These are phyloP conservation scores for Rhinogobius similis DNA, from an alignment of 2,113 vertebrate species.

Conservation along the genomic window DNA sequence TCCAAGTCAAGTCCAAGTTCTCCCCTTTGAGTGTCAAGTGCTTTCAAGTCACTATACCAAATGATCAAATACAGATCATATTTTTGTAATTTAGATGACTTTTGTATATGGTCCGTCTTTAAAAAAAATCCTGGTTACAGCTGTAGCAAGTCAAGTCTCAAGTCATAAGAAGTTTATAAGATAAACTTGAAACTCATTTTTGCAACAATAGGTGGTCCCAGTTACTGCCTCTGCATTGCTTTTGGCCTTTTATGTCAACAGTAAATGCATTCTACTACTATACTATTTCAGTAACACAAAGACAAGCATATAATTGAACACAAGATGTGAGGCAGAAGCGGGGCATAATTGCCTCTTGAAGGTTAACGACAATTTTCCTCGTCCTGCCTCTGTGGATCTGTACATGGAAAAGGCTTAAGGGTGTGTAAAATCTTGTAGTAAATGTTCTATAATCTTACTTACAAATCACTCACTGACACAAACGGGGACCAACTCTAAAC, in stretches of 20 bases:
- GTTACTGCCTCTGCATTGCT: background rate
- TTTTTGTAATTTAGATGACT: too few relatives aligned
- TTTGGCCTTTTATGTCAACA: background rate
- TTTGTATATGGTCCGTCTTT: too few relatives aligned
- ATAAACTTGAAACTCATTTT: too few relatives aligned
- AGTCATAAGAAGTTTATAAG: too few relatives aligned
- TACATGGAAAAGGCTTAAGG: constrained; percentile 16
- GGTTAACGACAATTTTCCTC: background rate
- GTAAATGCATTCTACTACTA: background rate
- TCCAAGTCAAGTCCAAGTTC: too few relatives aligned
- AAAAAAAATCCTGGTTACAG: too few relatives aligned
- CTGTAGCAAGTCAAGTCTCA: too few relatives aligned
- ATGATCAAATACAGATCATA: too few relatives aligned
- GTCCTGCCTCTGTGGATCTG: background rate
- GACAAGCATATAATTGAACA: background rate
- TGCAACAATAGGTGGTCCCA: background rate
- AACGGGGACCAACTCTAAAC: constrained; percentile 3
- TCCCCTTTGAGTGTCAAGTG: too few relatives aligned
- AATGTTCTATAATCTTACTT: constrained; percentile 8
- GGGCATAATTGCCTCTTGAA: constrained; percentile 3
- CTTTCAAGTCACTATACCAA: too few relatives aligned
- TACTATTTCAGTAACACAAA: background rate
- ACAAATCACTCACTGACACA: constrained; percentile 13
- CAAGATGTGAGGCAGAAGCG: background rate
- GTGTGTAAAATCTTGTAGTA: background rate